These are phyloP conservation scores for Drosophila trichaetosa DNA, from an alignment of 2,888 invertebrate genomes.

Conservation along the genomic window DNA sequence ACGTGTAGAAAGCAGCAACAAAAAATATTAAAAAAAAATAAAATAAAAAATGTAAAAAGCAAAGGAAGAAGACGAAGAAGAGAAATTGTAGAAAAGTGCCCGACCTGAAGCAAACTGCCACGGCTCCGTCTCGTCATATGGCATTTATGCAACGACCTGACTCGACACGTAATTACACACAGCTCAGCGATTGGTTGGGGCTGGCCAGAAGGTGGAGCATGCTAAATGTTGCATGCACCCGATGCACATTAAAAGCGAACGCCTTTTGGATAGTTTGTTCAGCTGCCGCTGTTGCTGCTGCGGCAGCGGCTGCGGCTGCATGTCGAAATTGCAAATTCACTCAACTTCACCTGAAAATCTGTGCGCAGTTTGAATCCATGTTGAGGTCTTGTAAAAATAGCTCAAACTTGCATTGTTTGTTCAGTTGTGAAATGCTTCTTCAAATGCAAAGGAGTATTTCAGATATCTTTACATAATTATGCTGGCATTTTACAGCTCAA, in stretches of 20 bases:
- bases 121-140: slow-evolving; percentile 32
- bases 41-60: slow-evolving; percentile 10
- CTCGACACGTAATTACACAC: slow-evolving; percentile 65
- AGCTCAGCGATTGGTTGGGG: slow-evolving; percentile 11
- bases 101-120: slow-evolving; percentile 19
- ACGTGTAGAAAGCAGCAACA: slow-evolving; percentile 65
- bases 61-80: slow-evolving; percentile 3
- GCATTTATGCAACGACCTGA: slow-evolving; percentile 71
- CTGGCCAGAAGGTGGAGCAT: slow-evolving; percentile 58
- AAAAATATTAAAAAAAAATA: slow-evolving; percentile 3
- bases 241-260: slow-evolving; percentile 68
- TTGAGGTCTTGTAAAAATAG: slow-evolving; percentile 7
- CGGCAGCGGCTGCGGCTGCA: slow-evolving; percentile 29
- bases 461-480: background rate
- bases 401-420: slow-evolving; percentile 16
- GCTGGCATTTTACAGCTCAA: background rate
- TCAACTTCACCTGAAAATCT: slow-evolving; percentile 17
- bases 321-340: slow-evolving; percentile 36
- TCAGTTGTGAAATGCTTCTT: slow-evolving; percentile 14
- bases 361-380: background rate
- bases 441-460: background rate
- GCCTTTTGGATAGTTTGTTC: slow-evolving; percentile 55
- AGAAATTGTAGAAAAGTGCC: slow-evolving; percentile 36
- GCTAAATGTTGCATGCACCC: slow-evolving; percentile 77
- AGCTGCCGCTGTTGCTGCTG: slow-evolving; percentile 46